Evolutionary conservation across 1,140 invertebrate genomes (phyloP), one percentile per base, ranked within the genome.

Genomic region (Saccostrea glomerata): DNA sequence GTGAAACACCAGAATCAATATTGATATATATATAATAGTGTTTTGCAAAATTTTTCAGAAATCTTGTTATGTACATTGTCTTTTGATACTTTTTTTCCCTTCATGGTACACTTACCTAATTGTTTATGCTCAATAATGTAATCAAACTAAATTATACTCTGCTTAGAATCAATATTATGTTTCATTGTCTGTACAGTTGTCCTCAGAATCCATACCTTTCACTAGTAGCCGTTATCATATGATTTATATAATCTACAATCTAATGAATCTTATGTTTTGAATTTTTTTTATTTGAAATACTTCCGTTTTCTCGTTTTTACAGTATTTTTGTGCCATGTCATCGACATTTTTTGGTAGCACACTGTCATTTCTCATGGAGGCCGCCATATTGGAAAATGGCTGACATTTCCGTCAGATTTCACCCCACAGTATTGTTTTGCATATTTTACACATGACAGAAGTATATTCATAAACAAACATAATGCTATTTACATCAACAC

Each of bases 321-420:
- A 63, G n/a, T 36, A 36, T 25, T 73, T 63, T 86, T 73, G 20
- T 36, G 47, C 15, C 58, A 17, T 40, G 85, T 70, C 40, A 63
- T 54, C 30, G 47, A 66, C 66, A 20, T 25, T 73, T 54, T 47
- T 77, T 73, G 40, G 70, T 47, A 55, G 73, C 58, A 58, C 56
- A 83, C 36, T 77, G 70, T 77, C 25, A 30, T 77, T 77, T 77
- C 84, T 86, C 90, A 91, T 89, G 91, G 91, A 89, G 87, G 91
- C 87, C 88, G 91, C 91, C 91, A 91, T 91, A 87, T 91, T 91
- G 87, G 56, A 89, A 90, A 77, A 77, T 77, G 70, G 88, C 88
- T 83, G 86, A 84, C 87, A 90, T 70, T 54, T 77, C 47, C 86
- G 82, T 89, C 88, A 85, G 86, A 89, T 87, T 86, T 89, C 87